A percentile compares a stretch with the other conserved stretches of the same genome.
These are phyloP conservation scores for Rugalucina vietnamica DNA, from an alignment of 2,888 invertebrate species.

Conservation along the genomic window DNA sequence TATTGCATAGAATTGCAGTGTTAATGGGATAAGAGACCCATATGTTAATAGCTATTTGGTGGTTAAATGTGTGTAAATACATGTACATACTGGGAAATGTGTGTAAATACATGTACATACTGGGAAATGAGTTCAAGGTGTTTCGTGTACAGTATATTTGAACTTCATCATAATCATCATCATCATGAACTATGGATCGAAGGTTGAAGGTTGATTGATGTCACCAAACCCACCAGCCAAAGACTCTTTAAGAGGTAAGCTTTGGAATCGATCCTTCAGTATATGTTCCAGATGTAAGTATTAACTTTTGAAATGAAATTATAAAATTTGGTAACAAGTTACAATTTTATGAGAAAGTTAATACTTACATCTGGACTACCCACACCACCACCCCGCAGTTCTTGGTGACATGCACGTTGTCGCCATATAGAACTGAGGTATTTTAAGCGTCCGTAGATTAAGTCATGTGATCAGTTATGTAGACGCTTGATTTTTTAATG, in stretches of 20 bases:
- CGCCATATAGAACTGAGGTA: background rate
- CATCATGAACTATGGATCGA: no score
- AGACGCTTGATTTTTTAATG: background rate
- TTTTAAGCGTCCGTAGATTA: background rate
- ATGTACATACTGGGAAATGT: background rate
- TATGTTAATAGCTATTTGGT: background rate
- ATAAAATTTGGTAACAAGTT: background rate
- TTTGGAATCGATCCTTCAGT: background rate
- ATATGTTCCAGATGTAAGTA: background rate
- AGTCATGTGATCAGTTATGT: background rate
- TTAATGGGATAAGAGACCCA: background rate
- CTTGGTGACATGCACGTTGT: background rate
- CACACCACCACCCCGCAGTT: background rate
- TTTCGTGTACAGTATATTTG: background rate
- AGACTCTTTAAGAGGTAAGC: background rate
- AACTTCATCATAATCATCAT: no score
- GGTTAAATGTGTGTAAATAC: background rate
- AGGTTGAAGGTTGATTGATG: no score
- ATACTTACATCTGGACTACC: background rate
- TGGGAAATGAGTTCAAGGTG: background rate
- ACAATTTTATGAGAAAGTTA: background rate
- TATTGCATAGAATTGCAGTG: background rate
- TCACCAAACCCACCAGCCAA: background rate
- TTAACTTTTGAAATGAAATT: background rate
- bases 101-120: background rate